Evolutionary conservation across 2,113 vertebrate species (phyloP), one percentile per base, ranked within the genome.

Genomic region (Lasiurus cinereus): DNA sequence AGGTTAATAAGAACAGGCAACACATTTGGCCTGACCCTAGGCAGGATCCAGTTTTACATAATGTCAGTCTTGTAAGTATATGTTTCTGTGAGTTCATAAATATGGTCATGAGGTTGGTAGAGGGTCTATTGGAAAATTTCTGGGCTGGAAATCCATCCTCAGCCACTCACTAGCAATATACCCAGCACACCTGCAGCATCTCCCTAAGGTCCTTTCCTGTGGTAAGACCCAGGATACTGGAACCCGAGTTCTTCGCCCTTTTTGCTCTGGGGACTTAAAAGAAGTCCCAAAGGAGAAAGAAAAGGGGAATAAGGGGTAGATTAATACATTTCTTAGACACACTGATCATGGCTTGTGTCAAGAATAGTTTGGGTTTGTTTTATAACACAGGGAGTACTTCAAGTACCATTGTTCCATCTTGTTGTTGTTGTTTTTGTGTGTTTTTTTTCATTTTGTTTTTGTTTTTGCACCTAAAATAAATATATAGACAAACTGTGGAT

Each of bases 291-390:
- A 78, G 69, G 70, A 19, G 50, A 21, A 48, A 36, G 36, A 76
- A 27, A 74, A 2, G n/a, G 69, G 27, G 10, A 6, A 12, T 33
- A 7, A 31, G 64, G 29, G 29, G 64, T 31, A 29, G 14, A 33
- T 59, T 62, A 56, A 83, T 66, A 83, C 16, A n/a, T 90, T 84
- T 86, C 39, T 76, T 85, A 83, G 84, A 83, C 33, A 54, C 22
- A 15, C 5, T 56, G 80, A 74, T 39, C 11, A 62, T 74, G 56
- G 21, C 39, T 31, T 73, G 1, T 54, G 24, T n/a, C n/a, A n/a
- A n/a, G n/a, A n/a, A n/a, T n/a, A n/a, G n/a, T 54, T 83, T 66
- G 56, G 15, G 6, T 21, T 88, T 94, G 18, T 62, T 8, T 69
- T 83, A 48, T 29, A 90, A 54, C 33, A 70, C 18, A 54, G 48